Evolutionary conservation across 2,888 invertebrate genomes (phyloP).

Genomic region (Caenorhabditis zanzibari): DNA sequence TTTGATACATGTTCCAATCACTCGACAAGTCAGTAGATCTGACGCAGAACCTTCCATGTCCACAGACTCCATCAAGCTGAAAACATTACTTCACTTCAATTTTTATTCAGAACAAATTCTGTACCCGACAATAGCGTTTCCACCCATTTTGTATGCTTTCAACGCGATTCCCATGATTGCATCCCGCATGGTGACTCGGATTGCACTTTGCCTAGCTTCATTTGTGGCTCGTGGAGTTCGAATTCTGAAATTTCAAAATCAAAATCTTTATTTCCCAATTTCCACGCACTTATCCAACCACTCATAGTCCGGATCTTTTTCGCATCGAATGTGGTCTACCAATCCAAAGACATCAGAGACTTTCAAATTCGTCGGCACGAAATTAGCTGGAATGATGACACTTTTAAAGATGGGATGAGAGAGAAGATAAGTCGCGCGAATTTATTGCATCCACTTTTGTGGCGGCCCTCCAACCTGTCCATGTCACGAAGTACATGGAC

Average conservation of each 20-base stretch:
- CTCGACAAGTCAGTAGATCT: slow-evolving; percentile 64
- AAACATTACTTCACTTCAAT: slow-evolving; percentile 9
- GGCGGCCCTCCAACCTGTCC: no score
- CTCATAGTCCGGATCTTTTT: slow-evolving; percentile 97
- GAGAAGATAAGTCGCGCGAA: no score
- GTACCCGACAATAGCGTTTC: slow-evolving; percentile 68
- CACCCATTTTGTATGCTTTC: slow-evolving; percentile 66
- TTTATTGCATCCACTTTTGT: neutral
- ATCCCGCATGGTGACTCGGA: slow-evolving; percentile 65
- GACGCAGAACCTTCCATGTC: slow-evolving; percentile 71
- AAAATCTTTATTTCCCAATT: no score
- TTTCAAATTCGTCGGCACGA: slow-evolving; percentile 49
- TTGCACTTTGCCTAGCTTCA: slow-evolving; percentile 90
- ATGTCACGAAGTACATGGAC: no score
- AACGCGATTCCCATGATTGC: slow-evolving; percentile 64
- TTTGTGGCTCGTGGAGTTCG: slow-evolving; percentile 97
- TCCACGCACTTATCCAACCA: slow-evolving; percentile 92
- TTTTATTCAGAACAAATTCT: neutral
- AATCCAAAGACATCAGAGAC: slow-evolving; percentile 69
- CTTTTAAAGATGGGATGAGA: no score
- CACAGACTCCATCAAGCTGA: slow-evolving; percentile 66
- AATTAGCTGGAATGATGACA: slow-evolving; percentile 33
- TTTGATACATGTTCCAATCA: slow-evolving; percentile 70
- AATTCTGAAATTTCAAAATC: slow-evolving; percentile 85
- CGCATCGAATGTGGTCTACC: slow-evolving; percentile 84